Base-by-base conservation (phyloP, 1,140 invertebrate species). In the Aradophagus sp. region DNA sequence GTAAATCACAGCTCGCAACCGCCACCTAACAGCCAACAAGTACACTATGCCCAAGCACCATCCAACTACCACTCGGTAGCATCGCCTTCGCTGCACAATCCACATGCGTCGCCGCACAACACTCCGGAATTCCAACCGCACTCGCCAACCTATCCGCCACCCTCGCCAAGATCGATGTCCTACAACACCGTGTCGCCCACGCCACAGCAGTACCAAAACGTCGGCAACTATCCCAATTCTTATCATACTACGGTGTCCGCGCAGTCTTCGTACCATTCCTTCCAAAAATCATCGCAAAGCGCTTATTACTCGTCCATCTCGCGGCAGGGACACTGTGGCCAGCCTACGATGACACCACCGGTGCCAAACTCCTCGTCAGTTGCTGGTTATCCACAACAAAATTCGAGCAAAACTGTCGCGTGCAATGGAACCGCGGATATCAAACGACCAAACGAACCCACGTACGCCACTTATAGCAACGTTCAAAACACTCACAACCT, bases 401-500 rank as follows among this genome's bases (percentile, higher is more conserved):
- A 74, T 6, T 13, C 72, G 5, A 56, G 2, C 10, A 83, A 81
- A 59, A 31, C 65, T 3, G 50, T 68, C 0, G 72, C 67, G 5
- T 81, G 82, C 44, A 84, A 84, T 35, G 80, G 80, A 5, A 73
- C 58, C 0, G 8, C 59, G n/a, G 80, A 82, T 10, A 6, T 65
- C 0, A 84, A 80, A 41, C 73, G 76, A n/a, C 68, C 16, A 12
- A 19, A 35, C 8, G 70, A 75, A 23, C 70, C 74, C 2, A 16
- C 44, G 0, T 45, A n/a, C n/a, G n/a, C 55, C 1, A n/a, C 71
- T 0, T 77, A 74, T n/a, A 47, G 36, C 0, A 52, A 68, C 5
- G 82, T 80, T 27, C 59, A 55, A 20, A 85, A 81, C 6, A 86
- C 86, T 35, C 87, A 88, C 77, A 87, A 87, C 59, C 69, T 88